Evolutionary conservation across 2,113 vertebrate species (phyloP).

Genomic region (Corythaeola cristata): DNA sequence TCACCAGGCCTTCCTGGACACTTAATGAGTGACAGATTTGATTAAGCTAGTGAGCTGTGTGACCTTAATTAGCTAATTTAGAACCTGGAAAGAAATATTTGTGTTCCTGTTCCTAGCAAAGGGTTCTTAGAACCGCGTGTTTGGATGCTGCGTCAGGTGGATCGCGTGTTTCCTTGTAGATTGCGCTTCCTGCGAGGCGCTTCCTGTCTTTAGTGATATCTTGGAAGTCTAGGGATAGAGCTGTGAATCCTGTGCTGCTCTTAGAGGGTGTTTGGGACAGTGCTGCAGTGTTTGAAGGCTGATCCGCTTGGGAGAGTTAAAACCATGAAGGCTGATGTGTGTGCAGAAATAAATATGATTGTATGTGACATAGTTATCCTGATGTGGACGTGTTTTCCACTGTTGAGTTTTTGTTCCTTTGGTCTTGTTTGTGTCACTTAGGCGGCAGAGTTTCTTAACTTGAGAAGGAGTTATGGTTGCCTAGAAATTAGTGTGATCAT

Average conservation of each 20-base stretch:
- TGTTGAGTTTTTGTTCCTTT: background rate
- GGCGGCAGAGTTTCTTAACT: background rate
- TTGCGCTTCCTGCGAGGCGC: background rate
- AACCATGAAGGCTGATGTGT: background rate
- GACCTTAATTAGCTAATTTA: background rate
- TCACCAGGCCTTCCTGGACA: background rate
- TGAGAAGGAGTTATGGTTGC: background rate
- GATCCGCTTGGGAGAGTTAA: background rate
- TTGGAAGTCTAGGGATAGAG: background rate
- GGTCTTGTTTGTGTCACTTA: background rate
- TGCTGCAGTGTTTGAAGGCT: background rate
- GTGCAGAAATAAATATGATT: background rate
- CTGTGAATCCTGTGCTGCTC: background rate
- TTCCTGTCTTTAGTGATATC: background rate
- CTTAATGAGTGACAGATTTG: background rate
- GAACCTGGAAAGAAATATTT: background rate
- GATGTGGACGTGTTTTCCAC: background rate
- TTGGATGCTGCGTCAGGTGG: background rate
- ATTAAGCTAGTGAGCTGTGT: slow-evolving; percentile 8
- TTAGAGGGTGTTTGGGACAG: background rate
- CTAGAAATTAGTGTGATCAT: background rate
- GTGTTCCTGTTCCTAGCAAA: background rate
- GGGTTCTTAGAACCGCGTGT: background rate
- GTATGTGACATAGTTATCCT: background rate
- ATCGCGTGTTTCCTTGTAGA: background rate